These are phyloP conservation scores for Sorex fumeus DNA, from an alignment of 2,113 vertebrate species.

Conservation along the genomic window DNA sequence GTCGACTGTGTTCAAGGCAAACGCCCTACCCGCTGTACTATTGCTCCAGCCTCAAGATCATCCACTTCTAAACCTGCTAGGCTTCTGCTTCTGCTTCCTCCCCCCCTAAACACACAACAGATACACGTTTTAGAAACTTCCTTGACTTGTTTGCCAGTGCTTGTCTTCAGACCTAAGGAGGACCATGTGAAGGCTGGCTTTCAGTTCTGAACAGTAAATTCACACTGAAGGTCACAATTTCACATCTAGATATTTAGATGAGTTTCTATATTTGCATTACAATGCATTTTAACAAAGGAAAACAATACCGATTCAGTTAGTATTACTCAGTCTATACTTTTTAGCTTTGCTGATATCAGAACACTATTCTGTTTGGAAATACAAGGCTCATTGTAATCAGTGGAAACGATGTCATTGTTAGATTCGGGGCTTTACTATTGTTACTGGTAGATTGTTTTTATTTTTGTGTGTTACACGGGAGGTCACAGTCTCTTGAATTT, in stretches of 20 bases:
- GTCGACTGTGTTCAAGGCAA: no score
- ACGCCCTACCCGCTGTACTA: no score
- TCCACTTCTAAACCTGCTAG: background rate
- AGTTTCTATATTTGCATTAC: background rate
- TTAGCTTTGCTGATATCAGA: constrained; percentile 50
- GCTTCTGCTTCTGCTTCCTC: background rate
- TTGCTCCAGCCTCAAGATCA: no score
- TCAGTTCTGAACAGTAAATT: background rate
- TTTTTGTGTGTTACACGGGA: constrained; percentile 49
- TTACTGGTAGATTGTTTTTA: constrained; percentile 61
- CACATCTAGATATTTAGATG: background rate
- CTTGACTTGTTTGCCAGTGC: background rate
- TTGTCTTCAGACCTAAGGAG: background rate
- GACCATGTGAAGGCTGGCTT: background rate
- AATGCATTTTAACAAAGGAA: constrained; percentile 11
- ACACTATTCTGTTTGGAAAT: constrained; percentile 61
- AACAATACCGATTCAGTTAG: constrained; percentile 41
- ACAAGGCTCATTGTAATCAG: constrained; percentile 71
- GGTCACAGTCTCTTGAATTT: constrained; percentile 45
- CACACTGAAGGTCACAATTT: background rate
- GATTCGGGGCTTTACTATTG: constrained; percentile 44
- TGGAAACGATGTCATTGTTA: constrained; percentile 46
- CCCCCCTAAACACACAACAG: background rate
- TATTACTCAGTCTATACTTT: background rate
- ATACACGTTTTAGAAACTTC: background rate